These are phyloP conservation scores for Pangasianodon hypophthalmus DNA, from an alignment of 2,113 vertebrate species.

Conservation along the genomic window DNA sequence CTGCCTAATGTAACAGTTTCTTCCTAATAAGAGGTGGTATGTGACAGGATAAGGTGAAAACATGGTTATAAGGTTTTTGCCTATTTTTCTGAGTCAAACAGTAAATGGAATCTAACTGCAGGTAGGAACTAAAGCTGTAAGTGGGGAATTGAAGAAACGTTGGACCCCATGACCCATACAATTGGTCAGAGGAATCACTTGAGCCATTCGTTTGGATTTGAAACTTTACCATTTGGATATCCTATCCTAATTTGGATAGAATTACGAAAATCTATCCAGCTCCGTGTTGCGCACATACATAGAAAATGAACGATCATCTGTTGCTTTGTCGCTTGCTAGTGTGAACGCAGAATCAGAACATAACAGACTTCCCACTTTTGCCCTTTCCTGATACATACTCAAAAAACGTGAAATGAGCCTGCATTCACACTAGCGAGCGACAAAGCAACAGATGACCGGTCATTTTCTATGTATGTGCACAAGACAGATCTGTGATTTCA, in stretches of 20 bases:
- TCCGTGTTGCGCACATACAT: background rate
- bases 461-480: too few relatives aligned
- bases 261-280: background rate
- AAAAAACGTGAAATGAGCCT: background rate
- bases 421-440: too few relatives aligned
- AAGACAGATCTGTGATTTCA: too few relatives aligned
- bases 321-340: background rate
- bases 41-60: background rate
- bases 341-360: background rate
- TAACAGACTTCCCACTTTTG: background rate
- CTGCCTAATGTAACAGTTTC: background rate
- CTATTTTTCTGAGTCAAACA: background rate
- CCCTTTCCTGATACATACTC: background rate
- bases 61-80: background rate
- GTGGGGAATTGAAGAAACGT: background rate
- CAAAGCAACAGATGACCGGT: too few relatives aligned
- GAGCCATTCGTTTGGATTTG: background rate
- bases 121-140: background rate
- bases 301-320: background rate
- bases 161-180: background rate
- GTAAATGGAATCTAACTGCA: too few relatives aligned
- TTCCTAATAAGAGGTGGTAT: background rate
- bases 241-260: background rate
- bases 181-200: background rate
- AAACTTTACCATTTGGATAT: background rate